phyloP scores from a whole-genome alignment of 2,797 vertebrate genomes.

The Microctenopoma steveboyesi region DNA sequence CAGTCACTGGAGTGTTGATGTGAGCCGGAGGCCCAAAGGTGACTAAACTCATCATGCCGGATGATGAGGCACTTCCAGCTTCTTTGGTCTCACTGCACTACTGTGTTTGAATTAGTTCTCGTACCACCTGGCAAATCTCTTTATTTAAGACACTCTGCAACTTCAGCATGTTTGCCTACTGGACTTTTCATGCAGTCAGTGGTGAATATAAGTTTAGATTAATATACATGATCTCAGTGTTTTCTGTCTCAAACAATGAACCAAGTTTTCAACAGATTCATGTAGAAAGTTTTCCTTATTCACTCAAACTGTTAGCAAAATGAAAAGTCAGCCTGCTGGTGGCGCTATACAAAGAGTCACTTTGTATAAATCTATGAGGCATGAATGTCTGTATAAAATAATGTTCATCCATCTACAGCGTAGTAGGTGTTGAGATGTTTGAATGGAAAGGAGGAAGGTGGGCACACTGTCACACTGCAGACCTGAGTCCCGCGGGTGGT shows the following conservation, averaged over 20 bases:
- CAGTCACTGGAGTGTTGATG: slow-evolving; percentile 59
- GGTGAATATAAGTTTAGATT: background rate
- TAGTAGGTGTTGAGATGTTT: slow-evolving; percentile 3
- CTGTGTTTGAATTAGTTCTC: slow-evolving; percentile 16
- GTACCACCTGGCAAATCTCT: slow-evolving; percentile 14
- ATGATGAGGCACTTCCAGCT: slow-evolving; percentile 38
- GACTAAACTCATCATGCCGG: slow-evolving; percentile 50
- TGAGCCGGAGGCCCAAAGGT: slow-evolving; percentile 44
- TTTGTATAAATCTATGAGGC: background rate
- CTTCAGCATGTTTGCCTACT: background rate
- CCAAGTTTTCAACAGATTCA: background rate
- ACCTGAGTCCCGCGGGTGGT: too few relatives aligned
- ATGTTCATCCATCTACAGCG: background rate
- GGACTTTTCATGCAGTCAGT: background rate
- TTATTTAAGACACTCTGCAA: background rate
- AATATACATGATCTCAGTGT: background rate
- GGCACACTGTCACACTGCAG: too few relatives aligned
- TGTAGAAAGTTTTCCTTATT: background rate
- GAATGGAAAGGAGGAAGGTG: background rate
- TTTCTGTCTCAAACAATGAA: background rate
- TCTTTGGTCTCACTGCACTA: slow-evolving; percentile 11
- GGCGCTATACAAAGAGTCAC: background rate
- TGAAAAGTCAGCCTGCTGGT: background rate
- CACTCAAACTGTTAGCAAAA: background rate
- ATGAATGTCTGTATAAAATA: background rate